Conservation (phyloP, 2,113 vertebrate genomes). For the Puma concolor region DNA sequence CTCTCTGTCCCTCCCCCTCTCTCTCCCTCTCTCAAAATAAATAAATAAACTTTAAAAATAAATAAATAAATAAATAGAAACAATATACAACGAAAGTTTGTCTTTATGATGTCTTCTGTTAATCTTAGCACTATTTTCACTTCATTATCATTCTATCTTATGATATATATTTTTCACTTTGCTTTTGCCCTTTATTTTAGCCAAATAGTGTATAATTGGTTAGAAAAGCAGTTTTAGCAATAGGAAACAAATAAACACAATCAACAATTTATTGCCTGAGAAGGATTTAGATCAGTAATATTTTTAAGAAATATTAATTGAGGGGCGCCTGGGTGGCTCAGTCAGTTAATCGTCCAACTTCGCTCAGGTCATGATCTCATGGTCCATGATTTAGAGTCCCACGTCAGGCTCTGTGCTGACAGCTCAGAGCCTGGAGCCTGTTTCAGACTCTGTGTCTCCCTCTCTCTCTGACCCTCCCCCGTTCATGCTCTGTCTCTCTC, state of each 20-base stretch:
- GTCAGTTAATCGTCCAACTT: too few species aligned
- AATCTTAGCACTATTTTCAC: not conserved
- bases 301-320: not conserved
- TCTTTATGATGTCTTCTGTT: not conserved
- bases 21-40: too few species aligned
- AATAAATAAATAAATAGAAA: not conserved
- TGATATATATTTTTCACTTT: not conserved
- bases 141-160: not conserved
- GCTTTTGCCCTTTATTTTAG: not conserved
- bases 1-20: too few species aligned
- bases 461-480: too few species aligned
- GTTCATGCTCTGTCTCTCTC: too few species aligned
- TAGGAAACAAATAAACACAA: not conserved
- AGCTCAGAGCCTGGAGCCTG: too few species aligned
- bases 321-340: too few species aligned
- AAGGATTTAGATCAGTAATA: not conserved
- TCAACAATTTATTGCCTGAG: not conserved
- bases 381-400: too few species aligned
- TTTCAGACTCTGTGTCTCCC: too few species aligned
- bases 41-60: too few species aligned
- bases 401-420: too few species aligned
- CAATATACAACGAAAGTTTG: not conserved
- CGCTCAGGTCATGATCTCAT: too few species aligned
- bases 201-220: not conserved
- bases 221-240: not conserved